phyloP scores from a whole-genome alignment of 2,888 invertebrate species.

The Eugnorisma glareosa region DNA sequence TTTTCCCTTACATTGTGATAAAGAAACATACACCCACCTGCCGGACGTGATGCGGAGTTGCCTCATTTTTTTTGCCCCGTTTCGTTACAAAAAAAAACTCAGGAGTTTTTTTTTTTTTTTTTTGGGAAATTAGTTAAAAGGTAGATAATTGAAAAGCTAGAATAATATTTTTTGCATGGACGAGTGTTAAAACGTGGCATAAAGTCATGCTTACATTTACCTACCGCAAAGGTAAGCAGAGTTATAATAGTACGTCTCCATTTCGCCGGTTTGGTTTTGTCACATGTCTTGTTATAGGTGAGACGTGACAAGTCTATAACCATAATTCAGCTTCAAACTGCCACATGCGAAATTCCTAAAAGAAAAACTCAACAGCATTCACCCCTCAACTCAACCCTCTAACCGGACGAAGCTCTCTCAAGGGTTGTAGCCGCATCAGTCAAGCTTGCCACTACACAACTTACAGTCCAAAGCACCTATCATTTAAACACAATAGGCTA shows the following conservation, averaged over 20 bases:
- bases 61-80: conserved; percentile 7
- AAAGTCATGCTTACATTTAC: background rate
- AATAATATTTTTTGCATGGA: background rate
- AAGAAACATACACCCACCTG: conserved; percentile 26
- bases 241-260: background rate
- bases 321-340: background rate
- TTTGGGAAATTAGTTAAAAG: background rate
- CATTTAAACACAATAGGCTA: conserved; percentile 4
- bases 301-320: background rate
- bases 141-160: background rate
- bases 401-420: background rate
- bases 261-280: background rate
- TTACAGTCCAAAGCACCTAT: background rate
- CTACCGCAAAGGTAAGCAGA: background rate
- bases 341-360: background rate
- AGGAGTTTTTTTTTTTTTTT: too few species aligned
- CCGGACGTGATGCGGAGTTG: conserved; percentile 19
- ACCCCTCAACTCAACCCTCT: background rate
- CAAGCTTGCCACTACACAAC: too few species aligned
- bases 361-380: background rate
- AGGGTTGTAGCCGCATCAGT: background rate
- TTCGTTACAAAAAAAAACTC: conserved; percentile 24
- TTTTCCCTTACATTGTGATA: conserved; percentile 38
- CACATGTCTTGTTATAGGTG: background rate
- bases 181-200: background rate